A percentile compares a stretch with the other conserved stretches of the same genome.
Evolutionary conservation across 2,797 vertebrate genomes (phyloP).

Genomic region (Anguilla marmorata): DNA sequence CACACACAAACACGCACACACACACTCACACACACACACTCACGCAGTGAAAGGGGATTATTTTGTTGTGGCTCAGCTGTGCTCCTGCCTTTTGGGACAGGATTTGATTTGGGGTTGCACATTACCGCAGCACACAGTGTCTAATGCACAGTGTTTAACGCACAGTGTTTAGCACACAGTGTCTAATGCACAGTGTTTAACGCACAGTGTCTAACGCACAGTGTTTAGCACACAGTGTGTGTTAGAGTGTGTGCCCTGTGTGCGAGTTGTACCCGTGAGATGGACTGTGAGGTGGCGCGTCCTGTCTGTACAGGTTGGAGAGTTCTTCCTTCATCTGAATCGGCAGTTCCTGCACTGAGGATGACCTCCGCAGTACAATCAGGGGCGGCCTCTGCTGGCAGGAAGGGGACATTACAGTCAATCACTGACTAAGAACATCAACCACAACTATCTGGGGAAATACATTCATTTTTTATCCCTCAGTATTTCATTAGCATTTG

Average conservation of each 20-base stretch:
- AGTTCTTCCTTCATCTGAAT: conserved; percentile 75
- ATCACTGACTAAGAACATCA: background rate
- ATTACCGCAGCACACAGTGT: too few relatives aligned
- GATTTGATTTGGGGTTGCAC: too few relatives aligned
- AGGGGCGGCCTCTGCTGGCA: conserved; percentile 84
- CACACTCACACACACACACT: background rate
- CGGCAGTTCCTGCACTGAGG: conserved; percentile 84
- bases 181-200: too few relatives aligned
- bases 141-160: too few relatives aligned
- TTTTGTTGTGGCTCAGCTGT: too few relatives aligned
- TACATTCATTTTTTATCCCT: background rate
- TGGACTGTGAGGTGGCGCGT: conserved; percentile 63
- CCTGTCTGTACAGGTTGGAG: conserved; percentile 78
- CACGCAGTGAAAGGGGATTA: background rate
- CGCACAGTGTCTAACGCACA: too few relatives aligned
- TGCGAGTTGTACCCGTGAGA: conserved; percentile 70
- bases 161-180: too few relatives aligned
- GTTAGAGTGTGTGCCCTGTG: too few relatives aligned
- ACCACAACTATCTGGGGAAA: background rate
- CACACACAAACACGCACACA: background rate
- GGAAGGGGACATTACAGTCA: background rate
- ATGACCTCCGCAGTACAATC: conserved; percentile 80
- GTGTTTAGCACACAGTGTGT: too few relatives aligned
- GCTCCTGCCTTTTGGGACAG: too few relatives aligned
- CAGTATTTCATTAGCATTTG: background rate